Evolutionary conservation across 2,888 invertebrate species (phyloP).

Genomic region (Xestoiulus laeticollis): DNA sequence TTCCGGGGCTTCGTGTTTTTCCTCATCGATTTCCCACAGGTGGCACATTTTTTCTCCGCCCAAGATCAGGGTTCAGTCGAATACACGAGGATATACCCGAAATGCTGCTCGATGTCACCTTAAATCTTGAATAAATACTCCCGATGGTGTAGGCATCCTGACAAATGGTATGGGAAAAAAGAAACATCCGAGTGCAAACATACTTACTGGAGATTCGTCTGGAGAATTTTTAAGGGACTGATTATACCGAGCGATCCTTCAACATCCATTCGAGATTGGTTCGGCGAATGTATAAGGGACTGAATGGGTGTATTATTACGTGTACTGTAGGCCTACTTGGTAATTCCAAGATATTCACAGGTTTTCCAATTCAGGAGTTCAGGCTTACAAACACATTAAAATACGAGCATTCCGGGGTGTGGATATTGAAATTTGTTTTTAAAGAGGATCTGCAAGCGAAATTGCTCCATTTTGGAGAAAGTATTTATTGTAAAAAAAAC

Average conservation of each 20-base stretch:
- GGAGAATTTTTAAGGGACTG: background rate
- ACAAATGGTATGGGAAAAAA: background rate
- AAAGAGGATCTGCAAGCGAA: too few species aligned
- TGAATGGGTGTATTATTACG: background rate
- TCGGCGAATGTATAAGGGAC: background rate
- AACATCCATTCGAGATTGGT: background rate
- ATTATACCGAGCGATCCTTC: background rate
- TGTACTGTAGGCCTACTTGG: too few species aligned
- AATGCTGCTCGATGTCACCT: background rate
- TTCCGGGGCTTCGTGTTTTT: background rate
- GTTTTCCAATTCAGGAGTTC: too few species aligned
- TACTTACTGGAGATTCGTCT: background rate
- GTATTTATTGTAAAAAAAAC: too few species aligned
- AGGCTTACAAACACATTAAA: too few species aligned
- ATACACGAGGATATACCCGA: background rate
- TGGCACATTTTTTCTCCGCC: background rate
- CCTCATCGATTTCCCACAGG: constrained; percentile 24
- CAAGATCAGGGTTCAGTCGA: constrained; percentile 4
- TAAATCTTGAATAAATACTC: constrained; percentile 10
- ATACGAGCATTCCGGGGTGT: too few species aligned
- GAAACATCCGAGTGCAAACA: background rate
- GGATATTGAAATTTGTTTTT: too few species aligned
- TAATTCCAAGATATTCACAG: too few species aligned
- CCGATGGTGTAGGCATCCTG: background rate
- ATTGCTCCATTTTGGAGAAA: too few species aligned